These are phyloP conservation scores for Hypsopygia costalis DNA, from an alignment of 2,888 invertebrate species.

Conservation along the genomic window DNA sequence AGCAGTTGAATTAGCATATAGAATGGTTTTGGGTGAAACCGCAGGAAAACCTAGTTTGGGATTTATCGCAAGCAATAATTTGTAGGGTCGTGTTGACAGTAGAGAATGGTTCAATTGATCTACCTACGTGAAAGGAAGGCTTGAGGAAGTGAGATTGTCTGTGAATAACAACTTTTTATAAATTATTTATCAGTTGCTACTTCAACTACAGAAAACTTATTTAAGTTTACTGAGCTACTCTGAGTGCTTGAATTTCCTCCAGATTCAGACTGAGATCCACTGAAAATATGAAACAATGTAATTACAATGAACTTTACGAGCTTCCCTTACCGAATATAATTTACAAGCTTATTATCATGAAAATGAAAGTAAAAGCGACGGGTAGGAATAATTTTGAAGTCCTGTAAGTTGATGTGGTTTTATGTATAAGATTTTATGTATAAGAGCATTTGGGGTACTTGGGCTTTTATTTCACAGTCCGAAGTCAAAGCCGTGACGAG, in stretches of 20 bases:
- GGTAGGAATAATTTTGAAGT: background rate
- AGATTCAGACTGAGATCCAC: too few relatives aligned
- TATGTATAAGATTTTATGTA: background rate
- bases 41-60: background rate
- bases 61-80: background rate
- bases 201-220: too few relatives aligned
- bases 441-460: background rate
- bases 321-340: background rate
- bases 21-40: background rate
- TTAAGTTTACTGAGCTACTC: too few relatives aligned
- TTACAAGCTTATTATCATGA: background rate
- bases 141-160: too few relatives aligned
- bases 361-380: background rate
- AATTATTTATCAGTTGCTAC: too few relatives aligned
- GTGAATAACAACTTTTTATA: too few relatives aligned
- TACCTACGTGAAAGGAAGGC: too few relatives aligned
- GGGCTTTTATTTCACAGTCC: conserved; percentile 6
- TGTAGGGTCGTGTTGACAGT: background rate
- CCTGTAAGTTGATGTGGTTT: background rate
- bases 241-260: too few relatives aligned
- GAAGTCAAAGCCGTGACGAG: background rate
- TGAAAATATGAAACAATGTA: too few relatives aligned
- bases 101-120: background rate
- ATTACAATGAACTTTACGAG: too few relatives aligned
- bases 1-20: background rate